Conservation (phyloP, 2,113 vertebrate genomes). For the Apeltes quadracus region DNA sequence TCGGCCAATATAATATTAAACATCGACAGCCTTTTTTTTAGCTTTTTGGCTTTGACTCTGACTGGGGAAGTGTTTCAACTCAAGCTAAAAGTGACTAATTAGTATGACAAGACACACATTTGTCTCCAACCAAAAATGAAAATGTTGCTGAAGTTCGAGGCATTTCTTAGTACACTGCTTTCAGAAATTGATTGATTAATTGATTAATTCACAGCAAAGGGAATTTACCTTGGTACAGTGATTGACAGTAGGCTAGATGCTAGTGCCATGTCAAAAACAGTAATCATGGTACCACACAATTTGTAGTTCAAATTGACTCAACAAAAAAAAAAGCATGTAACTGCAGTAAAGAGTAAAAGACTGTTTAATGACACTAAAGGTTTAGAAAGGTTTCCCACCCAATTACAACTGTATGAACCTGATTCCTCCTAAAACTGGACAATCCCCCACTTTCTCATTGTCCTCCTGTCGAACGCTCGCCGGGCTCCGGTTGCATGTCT, state of each 20-base stretch:
- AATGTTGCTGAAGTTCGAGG: slow-evolving; percentile 26
- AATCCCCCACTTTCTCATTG: neutral
- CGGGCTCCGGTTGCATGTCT: slow-evolving; percentile 44
- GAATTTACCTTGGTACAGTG: slow-evolving; percentile 23
- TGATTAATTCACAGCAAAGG: slow-evolving; percentile 12
- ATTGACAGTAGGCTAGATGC: too few relatives aligned
- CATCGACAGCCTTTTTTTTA: too few relatives aligned
- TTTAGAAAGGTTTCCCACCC: neutral
- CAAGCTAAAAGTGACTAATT: slow-evolving; percentile 21
- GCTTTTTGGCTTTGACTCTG: neutral
- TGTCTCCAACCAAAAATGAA: slow-evolving; percentile 50
- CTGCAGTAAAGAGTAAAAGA: too few relatives aligned
- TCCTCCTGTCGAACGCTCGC: slow-evolving; percentile 17
- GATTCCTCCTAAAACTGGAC: slow-evolving; percentile 3
- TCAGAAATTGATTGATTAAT: slow-evolving; percentile 14
- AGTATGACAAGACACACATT: slow-evolving; percentile 3
- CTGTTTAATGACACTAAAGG: neutral
- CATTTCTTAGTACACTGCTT: slow-evolving; percentile 11
- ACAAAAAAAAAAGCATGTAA: too few relatives aligned
- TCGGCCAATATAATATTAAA: neutral
- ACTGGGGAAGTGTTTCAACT: neutral
- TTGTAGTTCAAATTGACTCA: too few relatives aligned
- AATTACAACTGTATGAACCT: neutral
- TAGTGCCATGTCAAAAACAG: neutral
- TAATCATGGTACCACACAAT: neutral